Evolutionary conservation across 2,113 vertebrate species (phyloP).

Genomic region (Carassius auratus): DNA sequence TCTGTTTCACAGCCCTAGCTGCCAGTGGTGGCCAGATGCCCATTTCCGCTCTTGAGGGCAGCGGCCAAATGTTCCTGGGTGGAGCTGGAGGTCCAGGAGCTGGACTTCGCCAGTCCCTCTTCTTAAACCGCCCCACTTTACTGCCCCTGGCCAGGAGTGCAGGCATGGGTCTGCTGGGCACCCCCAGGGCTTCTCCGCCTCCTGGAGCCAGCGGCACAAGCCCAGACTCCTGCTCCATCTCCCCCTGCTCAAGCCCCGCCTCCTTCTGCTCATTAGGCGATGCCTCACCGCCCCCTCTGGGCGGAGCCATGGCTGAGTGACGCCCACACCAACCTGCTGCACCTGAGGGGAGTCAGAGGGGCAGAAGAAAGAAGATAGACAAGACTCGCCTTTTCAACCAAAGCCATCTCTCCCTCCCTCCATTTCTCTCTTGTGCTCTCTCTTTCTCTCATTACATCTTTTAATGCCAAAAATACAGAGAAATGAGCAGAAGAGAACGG

Average conservation of each 20-base stretch:
- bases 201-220: slow-evolving; percentile 74
- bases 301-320: slow-evolving; percentile 82
- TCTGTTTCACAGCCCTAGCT: slow-evolving; percentile 78
- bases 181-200: slow-evolving; percentile 71
- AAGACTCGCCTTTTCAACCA: slow-evolving; percentile 79
- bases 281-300: slow-evolving; percentile 79
- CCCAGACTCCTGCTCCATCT: slow-evolving; percentile 79
- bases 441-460: slow-evolving; percentile 66
- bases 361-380: slow-evolving; percentile 53
- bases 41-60: slow-evolving; percentile 83
- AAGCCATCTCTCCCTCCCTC: slow-evolving; percentile 78
- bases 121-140: slow-evolving; percentile 86
- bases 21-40: slow-evolving; percentile 85
- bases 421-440: slow-evolving; percentile 62
- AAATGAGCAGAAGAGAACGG: slow-evolving; percentile 62
- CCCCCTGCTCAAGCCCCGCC: slow-evolving; percentile 77
- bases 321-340: slow-evolving; percentile 57
- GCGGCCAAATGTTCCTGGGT: slow-evolving; percentile 83
- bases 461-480: slow-evolving; percentile 78
- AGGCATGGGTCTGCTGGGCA: slow-evolving; percentile 74
- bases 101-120: slow-evolving; percentile 81
- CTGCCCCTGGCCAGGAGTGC: slow-evolving; percentile 80
- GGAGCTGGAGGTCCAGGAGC: slow-evolving; percentile 72
- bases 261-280: slow-evolving; percentile 82
- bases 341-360: slow-evolving; percentile 61